Conservation (phyloP, 2,888 invertebrate genomes). For the Smittia aterrima region DNA sequence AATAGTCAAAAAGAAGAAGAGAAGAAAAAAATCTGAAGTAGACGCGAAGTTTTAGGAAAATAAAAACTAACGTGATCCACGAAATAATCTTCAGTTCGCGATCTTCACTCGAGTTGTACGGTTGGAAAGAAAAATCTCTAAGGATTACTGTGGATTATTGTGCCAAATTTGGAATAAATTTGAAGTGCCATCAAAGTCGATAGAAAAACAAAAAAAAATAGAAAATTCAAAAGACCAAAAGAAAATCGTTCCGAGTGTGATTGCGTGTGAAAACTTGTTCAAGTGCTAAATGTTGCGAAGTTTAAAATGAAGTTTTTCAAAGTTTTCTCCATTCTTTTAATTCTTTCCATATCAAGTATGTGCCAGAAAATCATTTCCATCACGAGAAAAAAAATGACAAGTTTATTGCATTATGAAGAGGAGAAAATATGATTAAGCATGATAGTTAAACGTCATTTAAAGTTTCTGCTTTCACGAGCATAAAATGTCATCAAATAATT, state of each 20-base stretch:
- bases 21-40: background rate
- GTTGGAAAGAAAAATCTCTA: background rate
- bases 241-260: no score
- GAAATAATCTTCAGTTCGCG: conserved; percentile 8
- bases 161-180: no score
- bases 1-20: conserved; percentile 2
- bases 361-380: background rate
- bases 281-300: background rate
- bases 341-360: background rate
- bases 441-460: no score
- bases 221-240: no score
- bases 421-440: no score
- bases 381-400: no score
- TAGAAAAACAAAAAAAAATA: no score
- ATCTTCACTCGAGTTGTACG: background rate
- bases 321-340: background rate
- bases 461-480: no score
- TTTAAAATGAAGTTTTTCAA: background rate
- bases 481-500: no score
- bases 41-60: background rate
- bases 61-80: background rate
- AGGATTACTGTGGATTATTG: background rate
- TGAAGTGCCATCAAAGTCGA: no score
- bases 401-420: no score
- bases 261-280: no score